Base-by-base conservation (phyloP, 2,888 invertebrate genomes). In the Ectemnius cavifrons region DNA sequence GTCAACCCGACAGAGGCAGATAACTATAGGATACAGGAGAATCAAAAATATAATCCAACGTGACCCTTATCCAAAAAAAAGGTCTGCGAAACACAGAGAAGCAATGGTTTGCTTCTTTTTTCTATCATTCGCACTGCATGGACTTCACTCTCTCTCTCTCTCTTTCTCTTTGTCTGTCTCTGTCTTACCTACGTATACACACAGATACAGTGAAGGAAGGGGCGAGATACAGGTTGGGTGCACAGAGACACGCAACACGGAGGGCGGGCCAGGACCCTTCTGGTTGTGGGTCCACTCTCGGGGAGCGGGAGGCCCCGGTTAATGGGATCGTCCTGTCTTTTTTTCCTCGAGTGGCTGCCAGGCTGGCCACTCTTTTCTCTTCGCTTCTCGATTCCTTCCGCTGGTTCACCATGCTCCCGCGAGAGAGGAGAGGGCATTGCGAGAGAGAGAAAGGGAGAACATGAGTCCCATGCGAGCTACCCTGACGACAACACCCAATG, bases 401-500 rank as follows among this genome's bases (percentile, higher is more conserved):
- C 56, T 63, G 63, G 70, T 28, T 37, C 37, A 37, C 37, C 37
- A 37, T 37, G 37, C 37, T 11, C 1, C 37, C 11, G 37, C 8
- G 37, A 37, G 37, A 37, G 37, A 37, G 37, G 37, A 37, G 11
- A 4, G 11, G 37, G 37, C 37, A 37, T 23, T 23, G 23, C 23
- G 6, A 37, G 28, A 37, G 37, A 49, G 60, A 58, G 49, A 62
- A 14, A 58, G 49, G 72, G 70, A 63, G 63, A 23, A 58, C 52
- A 8, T 2, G 71, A 78, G 64, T 63, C 37, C 71, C 71, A 77
- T 74, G 75, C 74, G 74, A 74, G 77, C 74, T 77, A 77, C 77
- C 74, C 73, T 85, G 89, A 89, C 89, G 89, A 89, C 89, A 88
- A 87, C 87, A 85, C 84, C 86, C 88, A 87, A 89, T 86, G 88